Conservation (phyloP, 2,888 invertebrate species). For the Lasioglossum morio region DNA sequence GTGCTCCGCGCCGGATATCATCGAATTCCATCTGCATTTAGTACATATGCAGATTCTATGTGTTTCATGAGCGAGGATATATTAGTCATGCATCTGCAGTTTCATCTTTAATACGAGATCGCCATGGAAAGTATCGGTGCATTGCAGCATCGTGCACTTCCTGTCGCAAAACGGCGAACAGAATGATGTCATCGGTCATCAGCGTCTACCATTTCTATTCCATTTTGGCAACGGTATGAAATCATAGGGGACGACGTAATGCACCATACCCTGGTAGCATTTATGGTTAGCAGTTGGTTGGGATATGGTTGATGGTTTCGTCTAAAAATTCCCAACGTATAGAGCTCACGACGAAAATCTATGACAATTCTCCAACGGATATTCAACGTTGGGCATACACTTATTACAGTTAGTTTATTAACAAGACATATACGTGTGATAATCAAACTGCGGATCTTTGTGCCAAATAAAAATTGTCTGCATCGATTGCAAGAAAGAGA, state of each 20-base stretch:
- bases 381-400: too few species aligned
- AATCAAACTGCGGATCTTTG: too few species aligned
- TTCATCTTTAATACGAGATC: constrained; percentile 43
- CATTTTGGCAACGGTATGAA: constrained; percentile 13
- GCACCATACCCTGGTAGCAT: background rate
- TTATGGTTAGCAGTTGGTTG: too few species aligned
- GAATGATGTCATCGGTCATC: constrained; percentile 42
- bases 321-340: too few species aligned
- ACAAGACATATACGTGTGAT: too few species aligned
- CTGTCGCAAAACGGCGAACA: constrained; percentile 24
- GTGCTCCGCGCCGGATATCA: background rate
- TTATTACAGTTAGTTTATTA: too few species aligned
- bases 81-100: constrained; percentile 51
- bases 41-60: constrained; percentile 22
- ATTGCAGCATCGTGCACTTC: constrained; percentile 23
- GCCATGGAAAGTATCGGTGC: constrained; percentile 18
- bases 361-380: too few species aligned
- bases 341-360: too few species aligned
- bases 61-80: background rate
- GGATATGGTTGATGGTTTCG: too few species aligned
- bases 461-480: too few species aligned
- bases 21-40: constrained; percentile 23
- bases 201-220: background rate
- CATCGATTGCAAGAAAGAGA: too few species aligned
- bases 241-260: constrained; percentile 19